Evolutionary conservation across 2,113 vertebrate species (phyloP).

Genomic region (Lampris megalopsis): DNA sequence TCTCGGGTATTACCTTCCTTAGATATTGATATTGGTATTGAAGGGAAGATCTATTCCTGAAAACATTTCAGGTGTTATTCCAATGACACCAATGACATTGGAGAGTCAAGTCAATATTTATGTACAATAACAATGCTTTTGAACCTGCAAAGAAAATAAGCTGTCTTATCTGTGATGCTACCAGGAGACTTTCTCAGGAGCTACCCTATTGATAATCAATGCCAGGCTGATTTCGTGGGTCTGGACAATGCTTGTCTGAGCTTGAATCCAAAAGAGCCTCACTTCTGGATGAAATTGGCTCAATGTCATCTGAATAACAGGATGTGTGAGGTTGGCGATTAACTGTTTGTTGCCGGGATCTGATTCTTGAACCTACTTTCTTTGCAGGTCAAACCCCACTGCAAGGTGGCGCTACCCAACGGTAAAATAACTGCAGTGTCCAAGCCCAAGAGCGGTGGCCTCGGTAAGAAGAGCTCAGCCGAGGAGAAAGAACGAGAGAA

Average conservation of each 20-base stretch:
- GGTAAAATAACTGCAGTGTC: constrained; percentile 84
- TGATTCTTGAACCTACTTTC: constrained; percentile 13
- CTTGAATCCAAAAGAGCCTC: constrained; percentile 35
- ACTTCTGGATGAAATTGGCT: constrained; percentile 14
- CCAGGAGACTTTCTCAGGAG: constrained; percentile 24
- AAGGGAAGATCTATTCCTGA: no score
- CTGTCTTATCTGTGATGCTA: constrained; percentile 66
- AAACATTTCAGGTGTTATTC: constrained; percentile 24
- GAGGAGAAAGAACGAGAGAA: constrained; percentile 78
- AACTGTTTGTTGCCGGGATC: not conserved
- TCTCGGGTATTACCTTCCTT: no score
- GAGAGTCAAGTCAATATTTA: constrained; percentile 62
- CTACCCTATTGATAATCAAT: constrained; percentile 64
- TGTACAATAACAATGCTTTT: constrained; percentile 50
- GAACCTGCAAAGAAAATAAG: constrained; percentile 55
- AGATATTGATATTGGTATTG: no score
- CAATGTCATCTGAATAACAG: constrained; percentile 33
- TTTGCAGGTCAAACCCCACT: constrained; percentile 89
- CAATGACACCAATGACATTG: constrained; percentile 63
- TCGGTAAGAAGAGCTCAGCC: constrained; percentile 52
- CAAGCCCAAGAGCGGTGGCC: constrained; percentile 76
- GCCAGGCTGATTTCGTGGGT: constrained; percentile 34
- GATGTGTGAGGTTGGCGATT: constrained; percentile 19
- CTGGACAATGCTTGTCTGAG: constrained; percentile 47
- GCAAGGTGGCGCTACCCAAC: constrained; percentile 85